Conservation (phyloP, 2,797 vertebrate species). For the Sebastes cheni region DNA sequence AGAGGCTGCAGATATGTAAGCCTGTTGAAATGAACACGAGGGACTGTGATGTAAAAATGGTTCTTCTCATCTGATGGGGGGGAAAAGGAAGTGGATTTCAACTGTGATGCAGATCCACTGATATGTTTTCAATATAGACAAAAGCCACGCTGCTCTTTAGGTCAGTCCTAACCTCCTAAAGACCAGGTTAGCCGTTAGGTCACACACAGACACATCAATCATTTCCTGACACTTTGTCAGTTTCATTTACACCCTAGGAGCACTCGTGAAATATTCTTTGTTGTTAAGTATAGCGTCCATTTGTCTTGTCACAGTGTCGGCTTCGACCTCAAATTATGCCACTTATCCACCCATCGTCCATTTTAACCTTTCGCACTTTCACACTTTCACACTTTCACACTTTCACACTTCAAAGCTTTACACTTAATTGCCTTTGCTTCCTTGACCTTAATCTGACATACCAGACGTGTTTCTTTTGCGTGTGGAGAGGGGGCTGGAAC, state of each 20-base stretch:
- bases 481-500: not conserved
- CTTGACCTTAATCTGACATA: not conserved
- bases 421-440: not conserved
- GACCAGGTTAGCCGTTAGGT: not conserved
- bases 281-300: not conserved
- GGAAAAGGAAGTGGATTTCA: not conserved
- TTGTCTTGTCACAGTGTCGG: not conserved
- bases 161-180: not conserved
- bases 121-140: not conserved
- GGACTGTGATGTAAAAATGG: not conserved
- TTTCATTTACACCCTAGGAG: not conserved
- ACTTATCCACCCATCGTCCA: not conserved
- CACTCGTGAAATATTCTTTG: not conserved
- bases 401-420: not conserved
- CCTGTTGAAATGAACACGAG: conserved; percentile 22
- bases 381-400: not conserved
- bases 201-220: not conserved
- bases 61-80: not conserved
- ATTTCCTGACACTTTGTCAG: not conserved
- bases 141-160: not conserved
- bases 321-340: not conserved
- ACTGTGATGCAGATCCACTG: not conserved
- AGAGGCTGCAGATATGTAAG: conserved; percentile 19
- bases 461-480: not conserved
- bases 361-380: not conserved